These are phyloP conservation scores for Doryteuthis pealeii DNA, from an alignment of 1,140 invertebrate species.

Conservation along the genomic window DNA sequence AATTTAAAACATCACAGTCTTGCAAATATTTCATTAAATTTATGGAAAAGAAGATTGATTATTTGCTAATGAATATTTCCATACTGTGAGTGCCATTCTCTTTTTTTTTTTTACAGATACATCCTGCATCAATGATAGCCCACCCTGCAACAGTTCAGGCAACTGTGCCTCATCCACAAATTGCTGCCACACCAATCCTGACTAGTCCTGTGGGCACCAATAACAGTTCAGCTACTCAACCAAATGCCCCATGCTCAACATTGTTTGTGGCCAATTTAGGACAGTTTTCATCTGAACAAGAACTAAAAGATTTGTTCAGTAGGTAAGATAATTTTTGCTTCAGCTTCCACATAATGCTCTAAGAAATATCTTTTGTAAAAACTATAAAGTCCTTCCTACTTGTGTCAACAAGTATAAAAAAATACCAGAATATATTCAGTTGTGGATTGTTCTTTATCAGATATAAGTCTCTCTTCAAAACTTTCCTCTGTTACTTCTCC, in stretches of 20 bases:
- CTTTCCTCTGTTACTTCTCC: too few species aligned
- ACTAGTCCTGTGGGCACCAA: slow-evolving; percentile 45
- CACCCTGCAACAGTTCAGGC: slow-evolving; percentile 68
- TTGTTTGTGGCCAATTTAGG: slow-evolving; percentile 96
- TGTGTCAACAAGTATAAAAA: too few species aligned
- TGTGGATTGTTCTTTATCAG: too few species aligned
- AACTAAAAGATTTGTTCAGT: slow-evolving; percentile 96
- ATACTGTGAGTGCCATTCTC: not conserved
- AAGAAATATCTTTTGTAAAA: too few species aligned
- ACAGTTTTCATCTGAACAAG: slow-evolving; percentile 91
- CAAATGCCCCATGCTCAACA: slow-evolving; percentile 81
- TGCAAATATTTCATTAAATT: too few species aligned
- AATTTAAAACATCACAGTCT: too few species aligned
- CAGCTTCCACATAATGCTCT: not conserved
- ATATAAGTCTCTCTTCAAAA: too few species aligned
- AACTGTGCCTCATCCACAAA: slow-evolving; percentile 60
- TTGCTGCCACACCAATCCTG: slow-evolving; percentile 54
- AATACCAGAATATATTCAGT: too few species aligned
- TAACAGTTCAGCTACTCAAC: slow-evolving; percentile 61
- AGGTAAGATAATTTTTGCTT: slow-evolving; percentile 69
- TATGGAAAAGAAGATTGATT: too few species aligned
- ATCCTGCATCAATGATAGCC: slow-evolving; percentile 72
- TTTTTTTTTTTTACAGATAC: slow-evolving; percentile 28
- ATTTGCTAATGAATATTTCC: too few species aligned
- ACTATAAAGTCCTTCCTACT: too few species aligned